phyloP scores from a whole-genome alignment of 2,797 vertebrate species.

The Cirrhinus molitorella region DNA sequence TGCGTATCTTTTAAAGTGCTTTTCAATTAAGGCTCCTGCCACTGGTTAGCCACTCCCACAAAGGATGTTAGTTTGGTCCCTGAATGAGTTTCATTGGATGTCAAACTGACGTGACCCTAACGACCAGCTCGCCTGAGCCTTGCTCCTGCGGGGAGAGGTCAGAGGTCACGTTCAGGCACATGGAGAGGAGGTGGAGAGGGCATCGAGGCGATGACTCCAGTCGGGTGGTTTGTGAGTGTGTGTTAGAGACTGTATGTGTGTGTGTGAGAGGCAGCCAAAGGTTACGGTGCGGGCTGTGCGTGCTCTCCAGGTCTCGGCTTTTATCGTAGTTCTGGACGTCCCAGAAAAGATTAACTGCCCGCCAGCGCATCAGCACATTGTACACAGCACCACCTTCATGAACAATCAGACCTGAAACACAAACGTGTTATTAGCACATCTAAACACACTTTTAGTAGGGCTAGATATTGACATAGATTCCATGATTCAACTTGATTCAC shows the following conservation, averaged over 20 bases:
- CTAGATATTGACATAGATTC: neutral
- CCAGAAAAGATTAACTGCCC: conserved; percentile 94
- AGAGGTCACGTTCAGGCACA: conserved; percentile 46
- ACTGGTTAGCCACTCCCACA: neutral
- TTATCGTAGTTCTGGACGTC: conserved; percentile 93
- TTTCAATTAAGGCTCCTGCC: conserved; percentile 45
- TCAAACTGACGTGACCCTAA: conserved; percentile 46
- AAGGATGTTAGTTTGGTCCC: conserved; percentile 33
- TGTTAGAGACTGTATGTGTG: conserved; percentile 37
- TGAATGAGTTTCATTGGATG: conserved; percentile 16
- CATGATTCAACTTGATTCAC: neutral
- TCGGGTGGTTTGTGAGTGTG: conserved; percentile 39
- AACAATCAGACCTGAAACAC: conserved; percentile 85
- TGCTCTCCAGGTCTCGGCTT: conserved; percentile 89
- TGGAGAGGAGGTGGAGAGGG: conserved; percentile 38
- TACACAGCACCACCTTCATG: conserved; percentile 94
- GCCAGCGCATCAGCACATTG: conserved; percentile 92
- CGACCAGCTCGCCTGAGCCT: conserved; percentile 32
- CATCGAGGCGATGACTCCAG: conserved; percentile 45
- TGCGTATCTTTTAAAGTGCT: conserved; percentile 42
- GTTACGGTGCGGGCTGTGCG: conserved; percentile 81
- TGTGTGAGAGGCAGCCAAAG: conserved; percentile 78
- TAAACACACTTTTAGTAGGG: neutral
- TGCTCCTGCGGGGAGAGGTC: conserved; percentile 38
- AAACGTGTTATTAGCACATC: neutral